A percentile compares a stretch with the other conserved stretches of the same genome.
Conservation (phyloP, 1,140 invertebrate genomes). For the Calephelis nemesis region DNA sequence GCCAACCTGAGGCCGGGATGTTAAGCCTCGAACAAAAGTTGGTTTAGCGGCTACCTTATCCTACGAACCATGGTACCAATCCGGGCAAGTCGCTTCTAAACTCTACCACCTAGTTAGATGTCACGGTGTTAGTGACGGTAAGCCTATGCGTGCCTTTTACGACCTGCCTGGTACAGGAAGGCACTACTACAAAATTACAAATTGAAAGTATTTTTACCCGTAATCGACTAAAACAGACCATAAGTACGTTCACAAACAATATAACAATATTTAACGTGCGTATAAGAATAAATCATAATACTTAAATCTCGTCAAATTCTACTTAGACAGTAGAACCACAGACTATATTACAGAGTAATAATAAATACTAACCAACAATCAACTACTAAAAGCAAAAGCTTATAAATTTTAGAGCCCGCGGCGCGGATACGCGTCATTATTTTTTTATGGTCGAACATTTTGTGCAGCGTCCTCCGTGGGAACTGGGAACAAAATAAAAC, state of each 20-base stretch:
- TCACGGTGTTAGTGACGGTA: no score
- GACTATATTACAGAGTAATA: slow-evolving; percentile 58
- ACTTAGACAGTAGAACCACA: slow-evolving; percentile 54
- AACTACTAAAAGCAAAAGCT: slow-evolving; percentile 57
- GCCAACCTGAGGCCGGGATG: no score
- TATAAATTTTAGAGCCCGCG: slow-evolving; percentile 52
- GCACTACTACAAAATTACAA: background rate
- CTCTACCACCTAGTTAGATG: no score
- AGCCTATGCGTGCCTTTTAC: no score
- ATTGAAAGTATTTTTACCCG: background rate
- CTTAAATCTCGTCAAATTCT: slow-evolving; percentile 57
- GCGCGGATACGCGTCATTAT: slow-evolving; percentile 53
- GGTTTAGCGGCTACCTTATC: no score
- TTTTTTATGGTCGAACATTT: slow-evolving; percentile 41
- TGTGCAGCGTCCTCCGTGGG: slow-evolving; percentile 61
- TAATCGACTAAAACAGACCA: slow-evolving; percentile 37
- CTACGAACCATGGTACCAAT: no score
- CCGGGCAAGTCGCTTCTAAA: no score
- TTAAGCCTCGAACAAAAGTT: no score
- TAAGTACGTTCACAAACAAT: slow-evolving; percentile 37
- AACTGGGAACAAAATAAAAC: slow-evolving; percentile 42
- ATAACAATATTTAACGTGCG: slow-evolving; percentile 28
- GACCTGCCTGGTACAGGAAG: background rate
- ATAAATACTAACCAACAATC: slow-evolving; percentile 56
- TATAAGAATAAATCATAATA: slow-evolving; percentile 54